Base-by-base conservation (phyloP, 1,140 invertebrate genomes). In the Sitophilus oryzae region DNA sequence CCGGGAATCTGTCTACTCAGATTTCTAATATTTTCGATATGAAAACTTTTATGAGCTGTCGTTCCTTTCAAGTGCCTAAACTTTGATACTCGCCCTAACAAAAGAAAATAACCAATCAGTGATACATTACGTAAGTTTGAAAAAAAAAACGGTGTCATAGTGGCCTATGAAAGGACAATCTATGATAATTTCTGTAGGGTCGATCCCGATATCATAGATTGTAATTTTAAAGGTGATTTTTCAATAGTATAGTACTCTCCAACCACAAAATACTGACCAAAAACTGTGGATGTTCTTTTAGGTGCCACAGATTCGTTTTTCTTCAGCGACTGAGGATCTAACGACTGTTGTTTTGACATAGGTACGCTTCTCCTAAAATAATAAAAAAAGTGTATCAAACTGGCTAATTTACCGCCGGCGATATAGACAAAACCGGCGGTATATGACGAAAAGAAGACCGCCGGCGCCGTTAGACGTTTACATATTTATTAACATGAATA, bases 51-150 rank as follows among this genome's bases (percentile, higher is more conserved):
- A 71, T 94, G 91, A 5, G 85, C 83, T 1, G 90, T 82, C 4
- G 88, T 91, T 22, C 91, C 92, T 70, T 94, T 94, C 55, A 96
- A 73, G 67, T 96, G 92, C 9, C 92, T 82, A 68, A 93, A 96
- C 71, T 97, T 96, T 0, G 91, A 93, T 40, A 93, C 88, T 65
- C 89, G 86, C 37, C 89, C 86, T 88, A 60, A 67, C n/a, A n/a
- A n/a, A n/a, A n/a, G n/a, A n/a, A n/a, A n/a, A n/a, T n/a, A n/a
- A n/a, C n/a, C n/a, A n/a, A n/a, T n/a, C n/a, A n/a, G n/a, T n/a
- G n/a, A n/a, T n/a, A n/a, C n/a, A n/a, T n/a, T n/a, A n/a, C n/a
- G n/a, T n/a, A n/a, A n/a, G n/a, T n/a, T n/a, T n/a, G n/a, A n/a
- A n/a, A n/a, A n/a, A n/a, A n/a, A n/a, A n/a, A n/a, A n/a, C n/a